Evolutionary conservation across 2,113 vertebrate species (phyloP).

Genomic region (Cololabis saira): DNA sequence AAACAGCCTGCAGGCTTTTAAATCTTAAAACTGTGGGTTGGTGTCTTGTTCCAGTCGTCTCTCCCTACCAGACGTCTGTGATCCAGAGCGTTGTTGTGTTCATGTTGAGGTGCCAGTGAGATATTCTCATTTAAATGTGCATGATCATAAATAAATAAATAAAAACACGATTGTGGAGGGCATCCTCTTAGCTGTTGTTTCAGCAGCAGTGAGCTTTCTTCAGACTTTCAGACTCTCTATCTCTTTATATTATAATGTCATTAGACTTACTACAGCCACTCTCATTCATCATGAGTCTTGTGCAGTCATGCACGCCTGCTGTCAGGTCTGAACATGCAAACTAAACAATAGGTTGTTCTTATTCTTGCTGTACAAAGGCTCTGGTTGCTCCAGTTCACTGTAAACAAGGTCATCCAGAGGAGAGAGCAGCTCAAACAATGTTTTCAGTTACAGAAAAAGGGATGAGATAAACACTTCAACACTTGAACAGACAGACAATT

Average conservation of each 20-base stretch:
- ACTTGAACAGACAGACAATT: neutral
- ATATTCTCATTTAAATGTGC: no score
- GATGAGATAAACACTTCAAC: neutral
- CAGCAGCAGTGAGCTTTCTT: neutral
- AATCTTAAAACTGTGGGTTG: no score
- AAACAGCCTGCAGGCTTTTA: no score
- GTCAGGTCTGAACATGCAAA: constrained; percentile 33
- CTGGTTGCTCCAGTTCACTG: constrained; percentile 42
- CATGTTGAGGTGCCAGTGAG: no score
- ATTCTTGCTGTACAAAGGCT: constrained; percentile 17
- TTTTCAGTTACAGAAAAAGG: neutral
- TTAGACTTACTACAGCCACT: neutral
- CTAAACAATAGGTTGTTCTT: constrained; percentile 1
- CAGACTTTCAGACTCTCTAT: neutral
- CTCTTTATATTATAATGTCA: neutral
- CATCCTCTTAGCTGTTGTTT: neutral
- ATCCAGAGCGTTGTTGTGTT: no score
- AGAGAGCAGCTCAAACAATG: neutral
- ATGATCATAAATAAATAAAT: no score
- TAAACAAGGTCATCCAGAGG: constrained; percentile 18
- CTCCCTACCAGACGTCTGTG: no score
- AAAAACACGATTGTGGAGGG: no score
- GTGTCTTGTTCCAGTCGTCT: no score
- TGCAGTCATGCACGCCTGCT: neutral
- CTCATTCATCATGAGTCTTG: neutral